Evolutionary conservation across 2,797 vertebrate genomes (phyloP).

Genomic region (Cossypha heuglini): DNA sequence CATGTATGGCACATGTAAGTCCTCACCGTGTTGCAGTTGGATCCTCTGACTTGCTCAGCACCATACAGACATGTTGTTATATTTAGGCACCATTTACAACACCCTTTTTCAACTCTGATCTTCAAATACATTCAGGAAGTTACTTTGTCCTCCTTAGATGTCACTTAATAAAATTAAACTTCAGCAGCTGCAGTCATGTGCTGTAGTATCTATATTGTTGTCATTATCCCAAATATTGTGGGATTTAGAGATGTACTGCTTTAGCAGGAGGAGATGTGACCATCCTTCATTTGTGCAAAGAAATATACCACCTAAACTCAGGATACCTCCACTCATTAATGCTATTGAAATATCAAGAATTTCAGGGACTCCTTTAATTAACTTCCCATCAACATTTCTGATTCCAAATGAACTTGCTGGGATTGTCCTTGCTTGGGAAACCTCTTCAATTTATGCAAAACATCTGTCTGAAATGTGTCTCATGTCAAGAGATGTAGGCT

Average conservation of each 20-base stretch:
- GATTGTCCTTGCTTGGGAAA: background rate
- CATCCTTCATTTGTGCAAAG: background rate
- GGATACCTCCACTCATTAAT: background rate
- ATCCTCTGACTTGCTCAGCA: background rate
- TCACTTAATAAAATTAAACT: background rate
- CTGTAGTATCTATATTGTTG: background rate
- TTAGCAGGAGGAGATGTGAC: background rate
- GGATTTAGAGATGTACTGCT: background rate
- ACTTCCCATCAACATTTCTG: background rate
- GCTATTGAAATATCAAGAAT: background rate
- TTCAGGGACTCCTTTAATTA: background rate
- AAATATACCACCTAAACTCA: background rate
- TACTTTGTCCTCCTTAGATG: background rate
- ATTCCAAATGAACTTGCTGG: background rate
- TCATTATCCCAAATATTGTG: background rate
- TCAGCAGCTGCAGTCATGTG: background rate
- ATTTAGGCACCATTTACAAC: background rate
- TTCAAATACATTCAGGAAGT: background rate
- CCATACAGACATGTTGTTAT: background rate
- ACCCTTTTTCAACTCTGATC: background rate
- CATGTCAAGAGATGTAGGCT: background rate
- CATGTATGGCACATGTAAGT: background rate
- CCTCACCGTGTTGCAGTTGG: background rate
- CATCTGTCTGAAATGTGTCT: background rate
- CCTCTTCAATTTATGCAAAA: background rate